Percentiles rank a stretch among this genome's conserved stretches.
Evolutionary conservation across 92 coral and sea anemone genomes (phyloP).

Genomic region (Zoanthus gigantus): DNA sequence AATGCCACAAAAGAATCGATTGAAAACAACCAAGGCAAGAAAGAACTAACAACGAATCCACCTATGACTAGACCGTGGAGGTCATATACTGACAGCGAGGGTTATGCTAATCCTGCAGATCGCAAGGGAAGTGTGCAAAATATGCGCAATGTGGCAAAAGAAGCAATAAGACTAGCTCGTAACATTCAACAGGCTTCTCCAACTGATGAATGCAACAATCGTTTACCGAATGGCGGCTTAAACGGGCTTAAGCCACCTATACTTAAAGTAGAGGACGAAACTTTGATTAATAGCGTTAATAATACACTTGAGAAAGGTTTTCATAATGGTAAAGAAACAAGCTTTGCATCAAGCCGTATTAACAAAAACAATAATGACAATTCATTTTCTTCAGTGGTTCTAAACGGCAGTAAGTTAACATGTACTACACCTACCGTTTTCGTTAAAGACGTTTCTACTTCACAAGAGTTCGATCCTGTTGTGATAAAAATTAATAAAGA

Average conservation of each 20-base stretch:
- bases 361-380: neutral
- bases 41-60: neutral
- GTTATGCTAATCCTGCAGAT: slow-evolving; percentile 9
- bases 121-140: neutral
- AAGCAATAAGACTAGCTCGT: slow-evolving; percentile 20
- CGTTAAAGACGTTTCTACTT: neutral
- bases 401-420: neutral
- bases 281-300: slow-evolving; percentile 8
- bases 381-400: neutral
- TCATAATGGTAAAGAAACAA: neutral
- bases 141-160: slow-evolving; percentile 14
- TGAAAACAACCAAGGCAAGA: neutral
- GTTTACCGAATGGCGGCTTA: neutral
- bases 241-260: slow-evolving; percentile 25
- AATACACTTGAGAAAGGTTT: neutral
- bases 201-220: neutral
- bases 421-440: neutral
- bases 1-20: slow-evolving; percentile 36
- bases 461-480: slow-evolving; percentile 58
- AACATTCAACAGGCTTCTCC: slow-evolving; percentile 6
- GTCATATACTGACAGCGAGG: slow-evolving; percentile 33
- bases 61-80: slow-evolving; percentile 36
- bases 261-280: slow-evolving; percentile 31
- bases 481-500: slow-evolving; percentile 37
- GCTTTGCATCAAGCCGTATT: neutral